phyloP scores from a whole-genome alignment of 2,113 vertebrate genomes.

The Malurus melanocephalus region DNA sequence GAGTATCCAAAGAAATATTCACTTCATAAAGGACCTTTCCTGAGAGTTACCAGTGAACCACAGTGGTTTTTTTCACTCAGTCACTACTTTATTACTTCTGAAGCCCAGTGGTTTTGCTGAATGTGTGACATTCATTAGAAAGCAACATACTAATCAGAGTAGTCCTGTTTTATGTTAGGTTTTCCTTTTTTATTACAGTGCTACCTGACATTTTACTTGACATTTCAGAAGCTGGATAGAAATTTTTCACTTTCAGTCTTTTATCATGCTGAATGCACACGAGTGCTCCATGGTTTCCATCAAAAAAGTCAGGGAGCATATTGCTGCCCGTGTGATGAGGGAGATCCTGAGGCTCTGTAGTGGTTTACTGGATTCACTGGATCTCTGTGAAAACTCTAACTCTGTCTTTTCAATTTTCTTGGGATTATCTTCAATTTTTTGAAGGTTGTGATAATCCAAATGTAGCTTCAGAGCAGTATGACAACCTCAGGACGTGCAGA shows the following conservation, averaged over 20 bases:
- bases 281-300: not conserved
- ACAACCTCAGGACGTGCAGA: accelerated
- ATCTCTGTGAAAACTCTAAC: not conserved
- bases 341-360: not conserved
- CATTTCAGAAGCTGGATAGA: not conserved
- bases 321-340: not conserved
- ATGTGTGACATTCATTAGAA: not conserved
- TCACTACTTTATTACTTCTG: not conserved
- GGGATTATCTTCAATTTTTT: not conserved
- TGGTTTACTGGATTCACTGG: not conserved
- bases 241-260: not conserved
- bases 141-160: not conserved
- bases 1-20: not conserved
- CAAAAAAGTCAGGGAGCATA: not conserved
- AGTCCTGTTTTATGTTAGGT: not conserved
- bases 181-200: not conserved
- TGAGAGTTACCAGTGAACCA: not conserved
- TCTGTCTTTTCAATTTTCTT: not conserved
- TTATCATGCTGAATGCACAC: not conserved
- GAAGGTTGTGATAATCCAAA: not conserved
- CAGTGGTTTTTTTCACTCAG: not conserved
- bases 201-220: conserved; percentile 15
- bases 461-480: not conserved
- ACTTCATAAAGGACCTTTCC: not conserved
- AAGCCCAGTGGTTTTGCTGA: not conserved